Evolutionary conservation across 2,113 vertebrate species (phyloP).

Genomic region (Hippocampus zosterae): DNA sequence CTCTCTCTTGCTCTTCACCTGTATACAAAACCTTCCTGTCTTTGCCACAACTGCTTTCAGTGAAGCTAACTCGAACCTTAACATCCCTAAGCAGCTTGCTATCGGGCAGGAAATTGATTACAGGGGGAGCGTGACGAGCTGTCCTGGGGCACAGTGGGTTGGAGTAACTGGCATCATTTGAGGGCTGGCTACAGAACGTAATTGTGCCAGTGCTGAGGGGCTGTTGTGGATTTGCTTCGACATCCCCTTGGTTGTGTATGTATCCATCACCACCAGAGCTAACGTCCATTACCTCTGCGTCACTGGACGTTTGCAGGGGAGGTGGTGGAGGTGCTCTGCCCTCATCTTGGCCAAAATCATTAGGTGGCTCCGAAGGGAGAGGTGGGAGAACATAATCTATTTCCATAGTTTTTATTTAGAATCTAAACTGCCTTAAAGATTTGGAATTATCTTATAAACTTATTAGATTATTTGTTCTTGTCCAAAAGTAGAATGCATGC

Average conservation of each 20-base stretch:
- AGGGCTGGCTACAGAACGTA: constrained; percentile 80
- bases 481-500: constrained; percentile 74
- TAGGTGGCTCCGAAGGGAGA: constrained; percentile 88
- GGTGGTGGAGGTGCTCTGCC: constrained; percentile 97
- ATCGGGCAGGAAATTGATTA: constrained; percentile 90
- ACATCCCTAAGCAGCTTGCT: constrained; percentile 96
- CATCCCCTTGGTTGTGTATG: constrained; percentile 90
- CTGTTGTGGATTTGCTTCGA: constrained; percentile 71
- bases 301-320: constrained; percentile 99
- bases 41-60: constrained; percentile 90
- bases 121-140: constrained; percentile 88
- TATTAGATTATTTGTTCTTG: constrained; percentile 19
- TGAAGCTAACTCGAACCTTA: constrained; percentile 95
- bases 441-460: constrained; percentile 24
- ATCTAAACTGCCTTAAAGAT: constrained; percentile 22
- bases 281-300: constrained; percentile 99
- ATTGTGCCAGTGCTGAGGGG: constrained; percentile 84
- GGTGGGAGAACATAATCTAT: constrained; percentile 83
- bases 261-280: constrained; percentile 99
- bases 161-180: constrained; percentile 71
- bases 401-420: constrained; percentile 79
- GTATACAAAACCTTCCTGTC: constrained; percentile 96
- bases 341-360: constrained; percentile 79
- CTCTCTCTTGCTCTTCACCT: constrained; percentile 78
- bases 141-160: constrained; percentile 86